Evolutionary conservation across 1,140 invertebrate genomes (phyloP).

Genomic region (Drosophila tsacasi): DNA sequence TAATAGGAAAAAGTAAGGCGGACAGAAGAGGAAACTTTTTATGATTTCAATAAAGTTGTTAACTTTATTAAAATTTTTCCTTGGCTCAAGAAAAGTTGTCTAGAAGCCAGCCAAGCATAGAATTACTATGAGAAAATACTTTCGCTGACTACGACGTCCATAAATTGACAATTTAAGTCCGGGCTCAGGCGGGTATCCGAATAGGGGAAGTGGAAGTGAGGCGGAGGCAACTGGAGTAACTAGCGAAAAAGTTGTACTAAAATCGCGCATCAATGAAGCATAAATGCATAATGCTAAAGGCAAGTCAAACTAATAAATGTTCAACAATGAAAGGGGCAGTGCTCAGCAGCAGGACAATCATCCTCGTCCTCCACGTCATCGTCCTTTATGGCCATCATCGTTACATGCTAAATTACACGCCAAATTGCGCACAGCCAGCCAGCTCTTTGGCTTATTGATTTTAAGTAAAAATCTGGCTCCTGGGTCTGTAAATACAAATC

Average conservation of each 20-base stretch:
- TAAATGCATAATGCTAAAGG: conserved; percentile 74
- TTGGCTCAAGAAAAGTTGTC: conserved; percentile 74
- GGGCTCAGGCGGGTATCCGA: conserved; percentile 32
- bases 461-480: conserved; percentile 47
- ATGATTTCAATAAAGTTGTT: conserved; percentile 82
- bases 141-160: conserved; percentile 70
- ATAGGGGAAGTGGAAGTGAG: conserved; percentile 26
- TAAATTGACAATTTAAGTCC: conserved; percentile 83
- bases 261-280: conserved; percentile 79
- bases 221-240: conserved; percentile 28
- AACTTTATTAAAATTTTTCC: conserved; percentile 83
- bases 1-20: conserved; percentile 12
- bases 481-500: conserved; percentile 46
- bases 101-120: conserved; percentile 78
- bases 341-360: conserved; percentile 30
- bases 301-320: conserved; percentile 79
- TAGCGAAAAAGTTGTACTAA: conserved; percentile 50
- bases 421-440: conserved; percentile 72
- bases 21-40: conserved; percentile 51
- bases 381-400: conserved; percentile 69
- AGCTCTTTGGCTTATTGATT: conserved; percentile 71
- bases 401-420: conserved; percentile 82
- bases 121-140: conserved; percentile 81
- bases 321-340: conserved; percentile 56
- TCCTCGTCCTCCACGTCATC: conserved; percentile 13